A percentile compares a stretch with the other conserved stretches of the same genome.
These are phyloP conservation scores for Proterorhinus semilunaris DNA, from an alignment of 2,113 vertebrate genomes.

Conservation along the genomic window DNA sequence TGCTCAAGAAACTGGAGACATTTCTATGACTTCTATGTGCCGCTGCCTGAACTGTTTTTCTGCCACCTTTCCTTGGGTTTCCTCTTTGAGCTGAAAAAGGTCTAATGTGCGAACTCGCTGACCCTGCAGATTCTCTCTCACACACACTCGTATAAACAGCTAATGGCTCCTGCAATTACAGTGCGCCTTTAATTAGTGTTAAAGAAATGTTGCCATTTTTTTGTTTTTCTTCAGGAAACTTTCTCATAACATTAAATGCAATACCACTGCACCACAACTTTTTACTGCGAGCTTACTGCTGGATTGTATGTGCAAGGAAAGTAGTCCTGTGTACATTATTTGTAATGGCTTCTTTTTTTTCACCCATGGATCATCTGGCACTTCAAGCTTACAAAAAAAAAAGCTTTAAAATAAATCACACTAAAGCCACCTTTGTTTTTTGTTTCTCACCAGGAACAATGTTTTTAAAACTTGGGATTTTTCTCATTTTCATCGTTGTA, in stretches of 20 bases:
- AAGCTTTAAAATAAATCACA: conserved; percentile 12
- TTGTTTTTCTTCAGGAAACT: conserved; percentile 34
- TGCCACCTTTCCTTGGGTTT: conserved; percentile 42
- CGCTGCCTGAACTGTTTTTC: conserved; percentile 16
- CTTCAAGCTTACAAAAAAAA: not conserved
- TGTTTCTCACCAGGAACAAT: conserved; percentile 22
- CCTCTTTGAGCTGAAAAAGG: conserved; percentile 23
- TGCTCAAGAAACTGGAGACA: not conserved
- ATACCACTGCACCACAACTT: conserved; percentile 22
- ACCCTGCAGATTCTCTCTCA: conserved; percentile 36
- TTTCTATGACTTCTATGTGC: conserved; percentile 6
- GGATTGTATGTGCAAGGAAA: conserved; percentile 14
- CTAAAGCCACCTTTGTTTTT: conserved; percentile 10
- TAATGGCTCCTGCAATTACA: conserved; percentile 54
- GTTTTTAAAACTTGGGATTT: conserved; percentile 51
- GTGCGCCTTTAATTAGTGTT: conserved; percentile 42
- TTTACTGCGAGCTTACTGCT: conserved; percentile 7
- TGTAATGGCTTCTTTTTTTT: conserved; percentile 18
- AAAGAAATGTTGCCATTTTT: conserved; percentile 35
- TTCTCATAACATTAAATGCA: conserved; percentile 24
- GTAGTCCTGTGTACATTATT: conserved; percentile 18
- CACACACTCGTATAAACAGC: conserved; percentile 18
- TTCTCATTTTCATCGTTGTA: conserved; percentile 38
- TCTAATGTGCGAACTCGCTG: conserved; percentile 44
- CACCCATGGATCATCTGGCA: conserved; percentile 8